Base-by-base conservation (phyloP, 2,113 vertebrate species). In the Colinus virginianus region DNA sequence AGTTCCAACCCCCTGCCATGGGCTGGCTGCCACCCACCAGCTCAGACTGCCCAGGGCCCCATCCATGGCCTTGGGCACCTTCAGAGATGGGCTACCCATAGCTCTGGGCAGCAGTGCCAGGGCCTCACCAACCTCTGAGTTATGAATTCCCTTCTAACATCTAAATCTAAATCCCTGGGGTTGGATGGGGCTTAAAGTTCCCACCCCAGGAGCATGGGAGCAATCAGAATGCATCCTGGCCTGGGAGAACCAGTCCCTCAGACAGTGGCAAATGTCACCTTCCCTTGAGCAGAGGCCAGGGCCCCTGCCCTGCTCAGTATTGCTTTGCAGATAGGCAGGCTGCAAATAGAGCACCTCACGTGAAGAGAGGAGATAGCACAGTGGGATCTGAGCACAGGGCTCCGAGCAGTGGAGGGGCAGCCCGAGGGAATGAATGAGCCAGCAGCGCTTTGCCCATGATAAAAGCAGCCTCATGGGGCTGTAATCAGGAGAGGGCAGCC, bases 401-500 rank as follows among this genome's bases (percentile, higher is more conserved):
- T 43, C 79, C 61, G 0, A 0, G 53, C 43, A 32, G 53, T 1
- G 4, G 25, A 43, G 40, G n/a, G 40, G 22, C 8, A 6, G 77
- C 86, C 36, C 1, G 4, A 59, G 66, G 43, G 55, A 34, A 58
- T 7, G 63, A 95, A 75, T 74, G 92, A 95, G 88, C 69, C 88
- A 77, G 64, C 92, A 88, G 88, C 66, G 62, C 94, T 93, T 90
- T 87, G 95, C 70, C 95, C 82, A 43, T 0, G 97, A 97, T 96
- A 97, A 97, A 97, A 66, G 70, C 91, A 75, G 43, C 88, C 43
- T 79, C 56, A 56, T 13, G 43, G 3, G 21, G 12, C 69, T 79
- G 87, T 96, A 97, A 97, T 97, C 97, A 96, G 92, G 36, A 68
- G 26, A 85, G 69, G 79, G 67, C 94, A 97, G 95, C 83, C 93